Conservation (phyloP, 2,888 invertebrate genomes). For the Anthophora plumipes region DNA sequence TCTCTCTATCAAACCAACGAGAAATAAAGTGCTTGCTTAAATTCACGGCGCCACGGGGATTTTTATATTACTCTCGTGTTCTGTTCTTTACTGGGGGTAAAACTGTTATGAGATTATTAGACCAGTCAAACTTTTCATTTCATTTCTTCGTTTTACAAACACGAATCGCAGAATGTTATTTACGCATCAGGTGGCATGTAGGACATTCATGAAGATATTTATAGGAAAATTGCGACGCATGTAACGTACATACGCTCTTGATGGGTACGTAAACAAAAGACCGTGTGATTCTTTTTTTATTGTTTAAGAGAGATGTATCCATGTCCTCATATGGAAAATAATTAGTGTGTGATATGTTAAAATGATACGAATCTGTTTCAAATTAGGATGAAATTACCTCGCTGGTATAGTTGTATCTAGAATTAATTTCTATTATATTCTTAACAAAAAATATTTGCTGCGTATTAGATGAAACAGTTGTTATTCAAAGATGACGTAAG, state of each 20-base stretch:
- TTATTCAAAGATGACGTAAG: no score
- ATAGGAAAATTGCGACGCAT: constrained; percentile 20
- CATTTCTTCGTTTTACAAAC: background rate
- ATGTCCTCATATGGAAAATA: background rate
- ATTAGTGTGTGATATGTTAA: background rate
- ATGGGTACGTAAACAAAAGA: constrained; percentile 8
- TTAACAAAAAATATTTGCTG: no score
- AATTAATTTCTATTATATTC: background rate
- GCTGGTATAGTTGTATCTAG: no score
- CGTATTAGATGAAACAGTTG: no score
- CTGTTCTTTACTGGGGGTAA: background rate
- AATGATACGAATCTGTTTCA: background rate
- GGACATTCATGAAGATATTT: constrained; percentile 34
- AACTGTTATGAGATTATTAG: no score
- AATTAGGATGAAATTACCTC: no score
- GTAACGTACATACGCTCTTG: background rate
- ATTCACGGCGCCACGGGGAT: no score
- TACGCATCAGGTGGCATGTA: background rate
- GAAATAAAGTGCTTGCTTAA: no score
- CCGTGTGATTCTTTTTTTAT: background rate
- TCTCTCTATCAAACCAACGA: no score
- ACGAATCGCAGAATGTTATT: constrained; percentile 16
- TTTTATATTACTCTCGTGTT: no score
- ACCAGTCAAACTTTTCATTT: background rate
- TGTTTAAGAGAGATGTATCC: background rate